phyloP scores from a whole-genome alignment of 1,140 invertebrate genomes.

The Diuraphis noxia region DNA sequence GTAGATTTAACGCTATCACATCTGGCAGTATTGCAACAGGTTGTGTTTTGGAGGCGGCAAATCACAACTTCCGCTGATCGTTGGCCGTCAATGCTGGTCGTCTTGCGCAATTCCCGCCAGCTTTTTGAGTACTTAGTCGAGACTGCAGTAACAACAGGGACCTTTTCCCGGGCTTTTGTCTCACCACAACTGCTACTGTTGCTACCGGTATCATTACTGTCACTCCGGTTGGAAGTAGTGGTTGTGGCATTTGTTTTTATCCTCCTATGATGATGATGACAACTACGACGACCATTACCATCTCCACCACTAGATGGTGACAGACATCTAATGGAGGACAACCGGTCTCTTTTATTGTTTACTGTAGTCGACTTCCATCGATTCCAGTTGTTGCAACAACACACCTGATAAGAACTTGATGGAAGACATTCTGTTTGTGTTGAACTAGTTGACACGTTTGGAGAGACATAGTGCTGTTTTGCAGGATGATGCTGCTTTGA shows the following conservation, averaged over 20 bases:
- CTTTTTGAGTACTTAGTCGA: slow-evolving; percentile 9
- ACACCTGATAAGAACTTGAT: not conserved
- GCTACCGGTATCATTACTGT: not conserved
- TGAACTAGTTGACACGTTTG: slow-evolving; percentile 27
- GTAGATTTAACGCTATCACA: not conserved
- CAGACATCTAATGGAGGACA: not conserved
- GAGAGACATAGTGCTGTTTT: not conserved
- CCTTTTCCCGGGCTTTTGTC: not conserved
- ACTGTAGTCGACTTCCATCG: slow-evolving; percentile 18
- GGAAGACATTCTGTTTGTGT: slow-evolving; percentile 35
- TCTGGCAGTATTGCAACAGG: not conserved
- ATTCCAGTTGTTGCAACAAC: slow-evolving; percentile 40
- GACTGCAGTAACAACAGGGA: not conserved
- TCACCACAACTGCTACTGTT: not conserved
- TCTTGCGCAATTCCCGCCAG: slow-evolving; percentile 36
- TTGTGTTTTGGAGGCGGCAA: not conserved
- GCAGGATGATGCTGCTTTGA: not conserved
- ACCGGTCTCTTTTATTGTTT: not conserved
- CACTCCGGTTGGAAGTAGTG: not conserved
- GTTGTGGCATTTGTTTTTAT: not conserved
- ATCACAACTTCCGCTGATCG: not conserved
- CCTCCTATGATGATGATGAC: slow-evolving; percentile 18
- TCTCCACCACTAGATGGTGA: not conserved
- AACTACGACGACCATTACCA: not conserved
- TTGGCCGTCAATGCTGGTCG: not conserved